Percentiles rank a stretch among this genome's conserved stretches.
phyloP scores from a whole-genome alignment of 2,888 invertebrate species.

The Tinea trinotella region DNA sequence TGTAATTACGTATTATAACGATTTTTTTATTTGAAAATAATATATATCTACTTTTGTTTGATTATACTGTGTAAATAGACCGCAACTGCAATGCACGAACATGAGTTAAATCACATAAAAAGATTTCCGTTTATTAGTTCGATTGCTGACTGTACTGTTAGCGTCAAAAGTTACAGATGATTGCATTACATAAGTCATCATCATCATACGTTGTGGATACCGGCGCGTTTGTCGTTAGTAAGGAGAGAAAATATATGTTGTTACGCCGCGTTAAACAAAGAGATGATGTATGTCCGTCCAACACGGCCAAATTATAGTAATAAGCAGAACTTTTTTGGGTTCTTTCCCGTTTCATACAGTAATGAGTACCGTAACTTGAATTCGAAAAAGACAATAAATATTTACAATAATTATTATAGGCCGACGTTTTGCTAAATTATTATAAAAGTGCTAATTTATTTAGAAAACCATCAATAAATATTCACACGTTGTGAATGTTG shows the following conservation, averaged over 20 bases:
- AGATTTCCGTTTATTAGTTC: no score
- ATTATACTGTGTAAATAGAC: no score
- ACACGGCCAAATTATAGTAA: conserved; percentile 17
- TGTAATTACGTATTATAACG: background rate
- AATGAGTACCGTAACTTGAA: conserved; percentile 1
- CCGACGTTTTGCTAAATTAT: no score
- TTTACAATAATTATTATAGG: background rate
- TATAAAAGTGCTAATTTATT: no score
- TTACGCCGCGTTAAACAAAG: conserved; percentile 31
- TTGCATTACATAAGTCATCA: conserved; percentile 61
- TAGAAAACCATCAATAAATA: background rate
- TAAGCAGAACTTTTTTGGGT: conserved; percentile 8
- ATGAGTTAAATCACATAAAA: no score
- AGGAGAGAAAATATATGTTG: conserved; percentile 21
- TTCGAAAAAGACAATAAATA: background rate
- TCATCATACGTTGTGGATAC: conserved; percentile 55
- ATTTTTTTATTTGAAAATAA: no score
- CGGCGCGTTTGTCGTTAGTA: conserved; percentile 33
- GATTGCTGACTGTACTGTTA: conserved; percentile 36
- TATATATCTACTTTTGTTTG: no score
- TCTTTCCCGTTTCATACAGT: conserved; percentile 9
- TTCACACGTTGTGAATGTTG: background rate
- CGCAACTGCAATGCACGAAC: no score
- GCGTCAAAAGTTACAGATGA: conserved; percentile 61
- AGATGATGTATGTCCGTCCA: conserved; percentile 47